Evolutionary conservation across 2,797 vertebrate species (phyloP).

Genomic region (Diglossa cyanea): DNA sequence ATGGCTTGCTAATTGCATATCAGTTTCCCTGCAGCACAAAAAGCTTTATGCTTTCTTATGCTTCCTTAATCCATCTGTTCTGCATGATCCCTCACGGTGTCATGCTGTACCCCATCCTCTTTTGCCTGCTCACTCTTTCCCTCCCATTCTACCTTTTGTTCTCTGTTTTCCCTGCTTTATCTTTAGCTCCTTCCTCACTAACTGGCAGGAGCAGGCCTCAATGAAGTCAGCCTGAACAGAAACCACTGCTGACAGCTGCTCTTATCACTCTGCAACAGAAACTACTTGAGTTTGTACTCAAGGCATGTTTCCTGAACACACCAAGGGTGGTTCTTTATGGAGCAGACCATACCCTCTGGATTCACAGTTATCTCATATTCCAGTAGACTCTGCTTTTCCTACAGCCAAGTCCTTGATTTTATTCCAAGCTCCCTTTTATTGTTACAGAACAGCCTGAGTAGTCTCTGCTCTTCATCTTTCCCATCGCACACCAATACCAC

Average conservation of each 20-base stretch:
- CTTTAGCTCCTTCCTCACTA: neutral
- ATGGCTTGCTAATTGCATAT: neutral
- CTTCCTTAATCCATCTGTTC: neutral
- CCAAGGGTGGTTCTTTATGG: neutral
- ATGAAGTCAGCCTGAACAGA: neutral
- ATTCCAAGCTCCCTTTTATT: neutral
- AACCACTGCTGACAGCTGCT: neutral
- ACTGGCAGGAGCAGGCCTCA: neutral
- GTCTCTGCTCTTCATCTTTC: neutral
- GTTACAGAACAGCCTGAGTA: neutral
- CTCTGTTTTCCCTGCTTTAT: neutral
- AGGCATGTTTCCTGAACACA: neutral
- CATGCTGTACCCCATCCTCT: neutral
- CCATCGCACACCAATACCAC: neutral
- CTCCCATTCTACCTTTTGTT: neutral
- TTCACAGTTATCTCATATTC: neutral
- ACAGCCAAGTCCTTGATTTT: neutral
- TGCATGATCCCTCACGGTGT: rapidly evolving
- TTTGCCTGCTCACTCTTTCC: neutral
- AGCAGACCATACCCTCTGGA: neutral
- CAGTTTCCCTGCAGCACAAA: neutral
- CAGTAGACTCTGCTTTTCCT: neutral
- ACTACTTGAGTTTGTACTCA: neutral
- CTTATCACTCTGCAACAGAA: neutral
- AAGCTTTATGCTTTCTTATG: neutral